phyloP scores from a whole-genome alignment of 2,797 vertebrate genomes.

The Acanthis flammea region DNA sequence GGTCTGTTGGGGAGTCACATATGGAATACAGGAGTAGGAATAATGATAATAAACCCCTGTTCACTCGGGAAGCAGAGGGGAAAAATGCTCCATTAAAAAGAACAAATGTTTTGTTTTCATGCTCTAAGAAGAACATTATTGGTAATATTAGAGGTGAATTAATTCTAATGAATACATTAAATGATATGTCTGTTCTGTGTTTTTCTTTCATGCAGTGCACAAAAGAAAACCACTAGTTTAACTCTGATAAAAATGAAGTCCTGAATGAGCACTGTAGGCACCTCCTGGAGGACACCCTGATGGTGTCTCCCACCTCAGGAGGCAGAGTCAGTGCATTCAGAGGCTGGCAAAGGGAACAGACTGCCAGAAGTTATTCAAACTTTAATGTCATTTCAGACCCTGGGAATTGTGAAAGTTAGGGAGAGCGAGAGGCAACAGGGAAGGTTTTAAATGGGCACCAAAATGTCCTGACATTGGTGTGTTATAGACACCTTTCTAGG shows the following conservation, averaged over 20 bases:
- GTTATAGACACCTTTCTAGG: neutral
- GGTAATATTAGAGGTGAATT: neutral
- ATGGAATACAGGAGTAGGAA: constrained; percentile 51
- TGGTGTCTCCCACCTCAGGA: neutral
- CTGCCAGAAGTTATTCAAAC: neutral
- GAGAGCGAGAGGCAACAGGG: neutral
- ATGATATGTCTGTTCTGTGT: neutral
- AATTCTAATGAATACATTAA: neutral
- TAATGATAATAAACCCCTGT: neutral
- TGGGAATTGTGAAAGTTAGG: neutral
- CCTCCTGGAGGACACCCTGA: neutral
- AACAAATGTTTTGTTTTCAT: neutral
- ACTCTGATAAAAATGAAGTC: neutral
- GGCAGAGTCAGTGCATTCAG: neutral
- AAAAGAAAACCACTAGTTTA: neutral
- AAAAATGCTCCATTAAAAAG: neutral
- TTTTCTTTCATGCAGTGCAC: neutral
- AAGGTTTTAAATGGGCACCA: neutral
- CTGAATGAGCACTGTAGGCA: neutral
- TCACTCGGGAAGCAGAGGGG: neutral
- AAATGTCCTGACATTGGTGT: neutral
- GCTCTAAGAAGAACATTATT: neutral
- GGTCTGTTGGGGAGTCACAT: constrained; percentile 55
- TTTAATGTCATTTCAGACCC: neutral
- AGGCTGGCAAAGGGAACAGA: neutral